Evolutionary conservation across 1,140 invertebrate genomes (phyloP).

Genomic region (Melipona quadrifasciata): DNA sequence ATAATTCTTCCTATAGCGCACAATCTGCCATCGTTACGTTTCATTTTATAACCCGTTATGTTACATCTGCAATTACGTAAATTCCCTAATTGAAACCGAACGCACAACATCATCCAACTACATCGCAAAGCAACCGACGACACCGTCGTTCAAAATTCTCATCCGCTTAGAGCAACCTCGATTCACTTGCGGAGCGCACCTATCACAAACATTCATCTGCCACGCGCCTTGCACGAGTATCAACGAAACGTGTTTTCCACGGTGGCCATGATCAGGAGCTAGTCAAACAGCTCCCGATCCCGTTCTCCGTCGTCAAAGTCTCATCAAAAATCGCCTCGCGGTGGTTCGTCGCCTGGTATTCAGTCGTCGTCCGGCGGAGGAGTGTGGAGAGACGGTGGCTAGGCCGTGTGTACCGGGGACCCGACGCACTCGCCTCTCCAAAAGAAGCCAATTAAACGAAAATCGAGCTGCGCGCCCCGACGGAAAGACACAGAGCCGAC

Average conservation of each 20-base stretch:
- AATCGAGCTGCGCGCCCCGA: constrained; percentile 14
- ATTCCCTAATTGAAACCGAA: no score
- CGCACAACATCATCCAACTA: no score
- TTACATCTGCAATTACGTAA: no score
- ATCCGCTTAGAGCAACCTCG: neutral
- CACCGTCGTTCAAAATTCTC: no score
- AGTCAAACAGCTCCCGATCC: neutral
- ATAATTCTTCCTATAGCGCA: no score
- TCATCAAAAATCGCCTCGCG: constrained; percentile 2
- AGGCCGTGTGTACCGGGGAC: neutral
- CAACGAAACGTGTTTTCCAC: neutral
- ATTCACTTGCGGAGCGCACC: neutral
- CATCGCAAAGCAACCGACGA: no score
- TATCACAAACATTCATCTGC: neutral
- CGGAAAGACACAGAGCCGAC: constrained; percentile 20
- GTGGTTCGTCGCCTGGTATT: neutral
- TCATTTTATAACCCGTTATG: no score
- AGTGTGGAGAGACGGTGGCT: neutral
- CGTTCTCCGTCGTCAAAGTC: neutral
- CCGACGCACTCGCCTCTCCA: neutral
- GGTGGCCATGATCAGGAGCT: neutral
- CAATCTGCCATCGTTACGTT: no score
- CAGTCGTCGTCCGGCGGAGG: neutral
- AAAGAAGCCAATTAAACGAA: constrained; percentile 48
- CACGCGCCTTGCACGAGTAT: no score